These are phyloP conservation scores for Muscina levida DNA, from an alignment of 2,888 invertebrate genomes.

Conservation along the genomic window DNA sequence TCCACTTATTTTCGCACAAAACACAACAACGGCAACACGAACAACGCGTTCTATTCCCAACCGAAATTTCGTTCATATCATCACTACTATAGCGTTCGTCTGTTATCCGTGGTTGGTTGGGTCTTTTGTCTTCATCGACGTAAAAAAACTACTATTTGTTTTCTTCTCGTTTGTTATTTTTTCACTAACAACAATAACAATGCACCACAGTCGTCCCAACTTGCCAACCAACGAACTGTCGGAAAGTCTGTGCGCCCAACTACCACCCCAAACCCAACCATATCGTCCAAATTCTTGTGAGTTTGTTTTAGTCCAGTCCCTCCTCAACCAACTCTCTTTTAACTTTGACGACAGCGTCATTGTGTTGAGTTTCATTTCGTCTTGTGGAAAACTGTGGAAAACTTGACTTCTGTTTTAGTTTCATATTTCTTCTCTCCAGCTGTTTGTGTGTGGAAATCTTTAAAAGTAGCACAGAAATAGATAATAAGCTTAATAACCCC, in stretches of 20 bases:
- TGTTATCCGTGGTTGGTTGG: constrained; percentile 28
- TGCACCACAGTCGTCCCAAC: neutral
- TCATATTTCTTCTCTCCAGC: neutral
- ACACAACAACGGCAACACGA: constrained; percentile 28
- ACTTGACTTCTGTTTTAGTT: constrained; percentile 21
- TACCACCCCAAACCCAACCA: no score
- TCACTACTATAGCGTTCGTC: constrained; percentile 33
- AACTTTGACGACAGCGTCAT: neutral
- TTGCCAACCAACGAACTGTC: neutral
- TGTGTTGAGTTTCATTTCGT: neutral
- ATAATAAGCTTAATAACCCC: constrained; percentile 43
- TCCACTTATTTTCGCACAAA: constrained; percentile 40
- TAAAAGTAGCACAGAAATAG: constrained; percentile 2
- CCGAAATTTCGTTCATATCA: constrained; percentile 45
- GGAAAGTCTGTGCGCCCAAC: no score
- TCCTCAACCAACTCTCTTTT: no score
- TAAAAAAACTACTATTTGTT: constrained; percentile 31
- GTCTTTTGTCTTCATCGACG: constrained; percentile 35
- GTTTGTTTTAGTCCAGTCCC: no score
- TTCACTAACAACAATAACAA: neutral
- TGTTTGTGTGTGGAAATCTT: neutral
- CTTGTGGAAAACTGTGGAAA: constrained; percentile 8
- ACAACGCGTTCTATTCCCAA: constrained; percentile 2
- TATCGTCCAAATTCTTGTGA: no score
- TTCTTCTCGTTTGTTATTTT: constrained; percentile 15